Evolutionary conservation across 2,888 invertebrate genomes (phyloP).

Genomic region (Lomographa bimaculata): DNA sequence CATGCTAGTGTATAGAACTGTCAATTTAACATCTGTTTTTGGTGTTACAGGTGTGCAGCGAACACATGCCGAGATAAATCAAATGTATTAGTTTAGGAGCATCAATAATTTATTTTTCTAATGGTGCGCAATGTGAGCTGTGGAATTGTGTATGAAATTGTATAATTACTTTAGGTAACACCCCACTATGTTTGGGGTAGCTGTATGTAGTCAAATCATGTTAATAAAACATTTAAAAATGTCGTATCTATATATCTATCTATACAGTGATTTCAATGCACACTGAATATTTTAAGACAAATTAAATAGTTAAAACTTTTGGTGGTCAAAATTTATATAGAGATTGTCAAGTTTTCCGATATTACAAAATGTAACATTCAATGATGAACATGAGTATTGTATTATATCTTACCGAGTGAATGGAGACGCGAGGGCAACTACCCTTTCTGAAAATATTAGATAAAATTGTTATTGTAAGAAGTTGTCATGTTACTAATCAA

Average conservation of each 20-base stretch:
- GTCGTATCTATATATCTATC: conserved; percentile 60
- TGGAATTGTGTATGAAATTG: conserved; percentile 78
- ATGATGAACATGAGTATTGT: conserved; percentile 30
- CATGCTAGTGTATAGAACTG: too few species aligned
- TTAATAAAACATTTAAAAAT: conserved; percentile 64
- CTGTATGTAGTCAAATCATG: conserved; percentile 78
- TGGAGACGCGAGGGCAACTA: conserved; percentile 24
- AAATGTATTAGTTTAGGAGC: conserved; percentile 69
- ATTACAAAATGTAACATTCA: conserved; percentile 33
- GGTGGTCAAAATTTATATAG: conserved; percentile 54
- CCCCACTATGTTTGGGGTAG: conserved; percentile 71
- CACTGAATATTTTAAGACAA: conserved; percentile 50
- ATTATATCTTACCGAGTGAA: conserved; percentile 24
- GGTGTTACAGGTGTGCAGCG: conserved; percentile 78
- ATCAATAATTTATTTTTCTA: conserved; percentile 83
- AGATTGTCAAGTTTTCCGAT: conserved; percentile 38
- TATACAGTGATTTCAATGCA: conserved; percentile 59
- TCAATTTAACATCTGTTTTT: too few species aligned
- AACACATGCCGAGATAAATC: conserved; percentile 82
- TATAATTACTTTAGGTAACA: conserved; percentile 65
- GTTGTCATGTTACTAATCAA: conserved; percentile 21
- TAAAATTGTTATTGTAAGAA: conserved; percentile 14
- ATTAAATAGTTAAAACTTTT: conserved; percentile 53
- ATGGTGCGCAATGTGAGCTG: conserved; percentile 82
- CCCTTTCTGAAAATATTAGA: conserved; percentile 16